A percentile compares a stretch with the other conserved stretches of the same genome.
Evolutionary conservation across 2,113 vertebrate species (phyloP).

Genomic region (Zootoca vivipara): DNA sequence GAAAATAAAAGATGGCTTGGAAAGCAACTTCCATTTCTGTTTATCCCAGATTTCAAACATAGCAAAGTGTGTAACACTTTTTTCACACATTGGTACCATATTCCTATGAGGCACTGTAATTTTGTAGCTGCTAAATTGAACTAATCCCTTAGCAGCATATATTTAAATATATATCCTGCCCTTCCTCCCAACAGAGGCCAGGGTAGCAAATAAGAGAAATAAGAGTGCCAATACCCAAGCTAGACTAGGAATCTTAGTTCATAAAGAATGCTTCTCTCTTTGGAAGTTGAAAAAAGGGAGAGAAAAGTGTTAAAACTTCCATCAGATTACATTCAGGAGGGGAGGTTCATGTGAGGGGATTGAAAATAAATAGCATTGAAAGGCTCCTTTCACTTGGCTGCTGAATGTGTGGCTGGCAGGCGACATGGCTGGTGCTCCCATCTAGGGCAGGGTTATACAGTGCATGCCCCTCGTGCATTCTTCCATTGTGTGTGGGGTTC

Average conservation of each 20-base stretch:
- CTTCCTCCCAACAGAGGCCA: too few species aligned
- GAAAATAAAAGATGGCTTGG: neutral
- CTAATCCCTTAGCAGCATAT: neutral
- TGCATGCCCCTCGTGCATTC: neutral
- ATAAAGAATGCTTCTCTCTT: neutral
- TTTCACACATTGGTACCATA: neutral
- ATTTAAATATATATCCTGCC: neutral
- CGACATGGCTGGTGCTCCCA: neutral
- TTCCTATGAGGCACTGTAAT: neutral
- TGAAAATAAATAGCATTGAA: neutral
- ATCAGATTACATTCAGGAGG: neutral
- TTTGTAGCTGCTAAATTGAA: neutral
- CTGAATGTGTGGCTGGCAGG: neutral
- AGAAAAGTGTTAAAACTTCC: neutral
- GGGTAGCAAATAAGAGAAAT: neutral
- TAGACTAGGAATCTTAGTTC: neutral
- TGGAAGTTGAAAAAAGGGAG: neutral
- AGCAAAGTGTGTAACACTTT: neutral
- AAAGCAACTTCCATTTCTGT: neutral
- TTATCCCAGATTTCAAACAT: neutral
- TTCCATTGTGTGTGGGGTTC: neutral
- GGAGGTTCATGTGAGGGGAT: neutral
- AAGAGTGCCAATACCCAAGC: neutral
- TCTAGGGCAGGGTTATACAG: too few species aligned
- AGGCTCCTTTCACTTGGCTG: neutral